phyloP scores from a whole-genome alignment of 2,113 vertebrate species.

The Haemorhous mexicanus region DNA sequence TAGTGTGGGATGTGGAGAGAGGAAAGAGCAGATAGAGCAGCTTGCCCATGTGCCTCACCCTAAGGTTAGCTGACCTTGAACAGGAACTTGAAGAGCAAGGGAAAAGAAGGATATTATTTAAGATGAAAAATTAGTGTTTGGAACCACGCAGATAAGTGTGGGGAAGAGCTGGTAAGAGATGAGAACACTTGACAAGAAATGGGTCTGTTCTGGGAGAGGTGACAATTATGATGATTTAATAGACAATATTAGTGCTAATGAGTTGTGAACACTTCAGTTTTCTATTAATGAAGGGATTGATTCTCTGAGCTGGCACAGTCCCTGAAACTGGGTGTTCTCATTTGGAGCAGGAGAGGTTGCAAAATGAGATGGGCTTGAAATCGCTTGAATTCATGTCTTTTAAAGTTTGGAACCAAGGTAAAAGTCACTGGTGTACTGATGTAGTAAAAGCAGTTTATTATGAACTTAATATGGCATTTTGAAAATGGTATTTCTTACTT shows the following conservation, averaged over 20 bases:
- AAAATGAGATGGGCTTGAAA: neutral
- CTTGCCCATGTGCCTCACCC: neutral
- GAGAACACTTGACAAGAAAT: neutral
- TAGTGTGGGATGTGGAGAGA: neutral
- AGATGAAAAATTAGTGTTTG: neutral
- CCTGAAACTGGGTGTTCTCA: neutral
- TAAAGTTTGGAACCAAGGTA: neutral
- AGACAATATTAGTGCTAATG: neutral
- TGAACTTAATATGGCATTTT: neutral
- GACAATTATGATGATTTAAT: neutral
- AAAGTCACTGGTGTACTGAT: neutral
- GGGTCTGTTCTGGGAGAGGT: neutral
- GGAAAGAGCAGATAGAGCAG: neutral
- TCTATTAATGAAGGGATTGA: neutral
- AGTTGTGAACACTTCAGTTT: neutral
- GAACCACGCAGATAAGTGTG: neutral
- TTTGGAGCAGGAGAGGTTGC: neutral
- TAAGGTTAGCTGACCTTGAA: neutral
- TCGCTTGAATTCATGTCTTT: neutral
- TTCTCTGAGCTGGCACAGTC: neutral
- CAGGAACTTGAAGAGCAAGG: neutral
- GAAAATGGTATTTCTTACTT: neutral
- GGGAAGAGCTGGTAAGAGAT: neutral
- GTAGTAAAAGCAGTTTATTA: neutral
- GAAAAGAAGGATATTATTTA: neutral